Percentiles rank a stretch among this genome's conserved stretches.
phyloP scores from a whole-genome alignment of 2,797 vertebrate genomes.

The Micropoecilia bifurca region DNA sequence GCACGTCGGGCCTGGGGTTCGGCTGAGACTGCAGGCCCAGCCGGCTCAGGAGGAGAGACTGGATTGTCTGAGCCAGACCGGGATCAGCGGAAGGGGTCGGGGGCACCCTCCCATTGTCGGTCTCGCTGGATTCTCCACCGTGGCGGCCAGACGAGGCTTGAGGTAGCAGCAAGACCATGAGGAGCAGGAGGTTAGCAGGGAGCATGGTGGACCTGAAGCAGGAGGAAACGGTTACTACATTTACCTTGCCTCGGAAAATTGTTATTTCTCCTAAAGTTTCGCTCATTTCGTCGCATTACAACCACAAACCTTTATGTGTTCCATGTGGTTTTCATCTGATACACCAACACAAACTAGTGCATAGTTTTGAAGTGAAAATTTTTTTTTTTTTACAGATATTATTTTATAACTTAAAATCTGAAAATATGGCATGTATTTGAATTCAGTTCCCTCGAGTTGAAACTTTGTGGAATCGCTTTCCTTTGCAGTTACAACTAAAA shows the following conservation, averaged over 20 bases:
- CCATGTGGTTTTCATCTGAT: neutral
- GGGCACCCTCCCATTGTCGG: conserved; percentile 63
- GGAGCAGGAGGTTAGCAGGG: conserved; percentile 87
- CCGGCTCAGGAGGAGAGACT: conserved; percentile 82
- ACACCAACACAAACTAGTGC: neutral
- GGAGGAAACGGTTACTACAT: neutral
- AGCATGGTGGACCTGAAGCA: conserved; percentile 85
- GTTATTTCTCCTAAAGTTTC: neutral
- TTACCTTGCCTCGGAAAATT: neutral
- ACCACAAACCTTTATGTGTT: too few relatives aligned
- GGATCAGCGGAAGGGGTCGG: conserved; percentile 55
- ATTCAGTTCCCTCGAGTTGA: neutral
- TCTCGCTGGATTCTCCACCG: conserved; percentile 72
- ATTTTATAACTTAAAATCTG: neutral
- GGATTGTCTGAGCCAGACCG: conserved; percentile 80
- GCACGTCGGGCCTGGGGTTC: conserved; percentile 72
- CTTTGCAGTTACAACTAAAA: neutral
- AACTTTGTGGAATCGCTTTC: neutral
- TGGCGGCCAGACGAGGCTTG: conserved; percentile 82
- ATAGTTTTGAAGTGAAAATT: neutral
- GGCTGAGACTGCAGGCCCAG: conserved; percentile 84
- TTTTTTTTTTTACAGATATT: neutral
- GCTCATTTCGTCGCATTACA: neutral
- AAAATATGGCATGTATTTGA: neutral
- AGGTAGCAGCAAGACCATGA: conserved; percentile 88